Evolutionary conservation across 1,140 invertebrate species (phyloP), one percentile per base, ranked within the genome.

Genomic region (Platyscapa corneri): DNA sequence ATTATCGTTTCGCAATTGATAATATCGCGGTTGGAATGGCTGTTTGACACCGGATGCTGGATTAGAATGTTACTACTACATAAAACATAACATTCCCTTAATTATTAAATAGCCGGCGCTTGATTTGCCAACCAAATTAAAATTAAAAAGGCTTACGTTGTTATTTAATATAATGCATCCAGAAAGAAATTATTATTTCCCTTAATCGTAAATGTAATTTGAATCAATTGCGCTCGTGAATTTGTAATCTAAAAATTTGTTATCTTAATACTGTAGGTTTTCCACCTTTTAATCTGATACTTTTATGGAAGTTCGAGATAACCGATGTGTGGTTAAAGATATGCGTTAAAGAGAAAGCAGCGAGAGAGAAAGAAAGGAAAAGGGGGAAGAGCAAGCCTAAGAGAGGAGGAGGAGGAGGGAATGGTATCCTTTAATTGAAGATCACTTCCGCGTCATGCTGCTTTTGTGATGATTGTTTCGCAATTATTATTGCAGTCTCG

Each of bases 391-490:
- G 27, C 3, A 39, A 46, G 8, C 0, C 7, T 14, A 39, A 46
- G 8, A 3, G 72, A 75, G 42, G 30, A 27, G 7, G n/a, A 39
- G 14, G 39, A 42, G 20, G 3, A 67, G 65, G 32, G 2, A 32
- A 34, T 65, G 39, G 56, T 30, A 37, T 37, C 14, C 8, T 76
- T 86, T 82, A 82, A 82, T 86, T 70, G 80, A 39, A 27, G 49
- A 82, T 86, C 74, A 70, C 78, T 81, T 86, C 74, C 84, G 74
- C 64, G 49, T 77, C 80, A 56, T 78, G 42, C 67, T n/a, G 65
- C 53, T 80, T 12, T 78, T 30, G 78, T n/a, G 78, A 85, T 82
- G 84, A 85, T 76, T 82, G 84, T 85, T 85, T 85, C 79, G 78
- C 78, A 75, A 85, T 85, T 85, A 82, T 82, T 81, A 81, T 70